These are phyloP conservation scores for Hyposmocoma kahamanoa DNA, from an alignment of 1,140 invertebrate genomes.

Conservation along the genomic window DNA sequence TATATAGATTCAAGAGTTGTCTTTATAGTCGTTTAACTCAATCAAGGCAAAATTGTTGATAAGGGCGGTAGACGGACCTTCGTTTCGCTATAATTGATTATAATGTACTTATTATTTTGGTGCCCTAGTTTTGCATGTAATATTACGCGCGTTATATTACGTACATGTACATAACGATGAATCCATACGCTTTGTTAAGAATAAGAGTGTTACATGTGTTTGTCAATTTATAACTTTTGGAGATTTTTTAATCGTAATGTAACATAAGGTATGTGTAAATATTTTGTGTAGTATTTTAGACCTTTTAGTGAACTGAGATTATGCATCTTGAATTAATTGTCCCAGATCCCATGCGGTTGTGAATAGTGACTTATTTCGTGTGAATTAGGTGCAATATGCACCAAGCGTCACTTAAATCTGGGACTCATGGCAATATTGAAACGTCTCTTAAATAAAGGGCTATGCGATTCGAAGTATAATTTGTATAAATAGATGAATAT, in stretches of 20 bases:
- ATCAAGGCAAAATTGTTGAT: not conserved
- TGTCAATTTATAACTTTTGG: conserved; percentile 68
- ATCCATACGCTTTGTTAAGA: conserved; percentile 71
- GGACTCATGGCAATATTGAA: no score
- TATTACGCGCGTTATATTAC: conserved; percentile 47
- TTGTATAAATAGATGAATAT: no score
- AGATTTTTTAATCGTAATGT: conserved; percentile 49
- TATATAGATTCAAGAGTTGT: no score
- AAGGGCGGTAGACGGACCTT: not conserved
- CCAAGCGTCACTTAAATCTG: no score
- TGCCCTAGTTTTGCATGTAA: conserved; percentile 61
- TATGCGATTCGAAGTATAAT: no score
- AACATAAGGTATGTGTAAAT: conserved; percentile 49
- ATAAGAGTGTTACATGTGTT: conserved; percentile 68
- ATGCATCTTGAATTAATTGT: conserved; percentile 25
- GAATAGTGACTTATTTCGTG: conserved; percentile 27
- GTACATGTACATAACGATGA: conserved; percentile 64
- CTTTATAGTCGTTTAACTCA: no score
- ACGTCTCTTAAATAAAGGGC: no score
- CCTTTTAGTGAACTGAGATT: conserved; percentile 51
- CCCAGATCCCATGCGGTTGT: conserved; percentile 25
- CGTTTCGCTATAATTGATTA: conserved; percentile 1
- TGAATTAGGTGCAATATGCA: conserved; percentile 13
- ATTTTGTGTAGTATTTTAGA: conserved; percentile 19
- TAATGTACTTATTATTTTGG: conserved; percentile 59